Evolutionary conservation across 2,797 vertebrate genomes (phyloP).

Genomic region (Meda fulgida): DNA sequence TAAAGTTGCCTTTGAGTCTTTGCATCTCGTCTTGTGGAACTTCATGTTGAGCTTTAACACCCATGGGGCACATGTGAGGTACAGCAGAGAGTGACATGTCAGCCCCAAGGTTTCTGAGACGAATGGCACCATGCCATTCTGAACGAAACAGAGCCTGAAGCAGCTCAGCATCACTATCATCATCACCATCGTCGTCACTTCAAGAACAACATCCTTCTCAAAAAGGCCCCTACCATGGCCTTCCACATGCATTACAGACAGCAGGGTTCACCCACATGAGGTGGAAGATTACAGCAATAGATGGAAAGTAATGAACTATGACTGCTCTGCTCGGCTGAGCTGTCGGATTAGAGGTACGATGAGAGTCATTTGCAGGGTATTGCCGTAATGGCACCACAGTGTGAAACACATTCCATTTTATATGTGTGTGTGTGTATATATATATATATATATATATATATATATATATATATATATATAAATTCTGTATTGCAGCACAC

Average conservation of each 20-base stretch:
- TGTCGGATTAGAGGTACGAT: slow-evolving; percentile 47
- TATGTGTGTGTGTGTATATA: neutral
- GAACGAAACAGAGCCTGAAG: slow-evolving; percentile 41
- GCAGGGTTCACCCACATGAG: slow-evolving; percentile 19
- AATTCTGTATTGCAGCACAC: slow-evolving; percentile 7
- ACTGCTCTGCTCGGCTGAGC: slow-evolving; percentile 41
- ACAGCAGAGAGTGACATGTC: slow-evolving; percentile 70
- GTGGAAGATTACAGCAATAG: slow-evolving; percentile 47
- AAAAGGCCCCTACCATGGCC: slow-evolving; percentile 24
- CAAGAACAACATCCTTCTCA: slow-evolving; percentile 19
- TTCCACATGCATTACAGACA: slow-evolving; percentile 18
- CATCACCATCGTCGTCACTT: slow-evolving; percentile 41
- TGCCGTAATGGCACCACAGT: slow-evolving; percentile 28
- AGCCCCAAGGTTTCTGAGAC: slow-evolving; percentile 65
- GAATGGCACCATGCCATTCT: slow-evolving; percentile 70
- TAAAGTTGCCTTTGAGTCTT: neutral
- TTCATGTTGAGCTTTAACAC: neutral
- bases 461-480: neutral
- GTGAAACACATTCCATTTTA: slow-evolving; percentile 15
- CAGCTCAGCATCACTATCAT: slow-evolving; percentile 64
- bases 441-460: neutral
- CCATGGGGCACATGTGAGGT: neutral
- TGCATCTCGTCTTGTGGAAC: neutral
- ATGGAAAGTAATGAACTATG: slow-evolving; percentile 50
- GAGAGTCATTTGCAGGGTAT: slow-evolving; percentile 40